Evolutionary conservation across 2,113 vertebrate species (phyloP).

Genomic region (Mus spicilegus): DNA sequence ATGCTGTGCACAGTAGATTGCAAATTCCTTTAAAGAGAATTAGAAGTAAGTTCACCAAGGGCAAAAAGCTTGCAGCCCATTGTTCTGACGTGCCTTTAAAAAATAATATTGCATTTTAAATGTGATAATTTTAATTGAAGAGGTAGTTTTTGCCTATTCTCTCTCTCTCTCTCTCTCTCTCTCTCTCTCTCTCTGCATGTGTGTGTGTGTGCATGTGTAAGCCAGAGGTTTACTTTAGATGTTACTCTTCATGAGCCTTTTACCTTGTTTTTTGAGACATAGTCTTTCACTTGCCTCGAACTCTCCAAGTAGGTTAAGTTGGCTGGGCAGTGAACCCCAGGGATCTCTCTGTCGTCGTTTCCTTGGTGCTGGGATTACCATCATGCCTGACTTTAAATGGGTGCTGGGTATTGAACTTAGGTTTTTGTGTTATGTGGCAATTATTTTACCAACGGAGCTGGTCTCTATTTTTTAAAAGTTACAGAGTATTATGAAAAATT

Average conservation of each 20-base stretch:
- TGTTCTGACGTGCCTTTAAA: constrained; percentile 35
- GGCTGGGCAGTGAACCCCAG: not conserved
- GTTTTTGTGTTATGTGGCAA: not conserved
- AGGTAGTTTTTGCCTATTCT: not conserved
- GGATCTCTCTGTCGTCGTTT: not conserved
- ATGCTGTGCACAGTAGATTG: not conserved
- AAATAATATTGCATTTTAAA: not conserved
- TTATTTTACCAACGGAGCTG: not conserved
- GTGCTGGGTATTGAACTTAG: not conserved
- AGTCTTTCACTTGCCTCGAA: not conserved
- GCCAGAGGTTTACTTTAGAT: not conserved
- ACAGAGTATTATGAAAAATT: not conserved
- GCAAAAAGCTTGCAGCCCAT: not conserved
- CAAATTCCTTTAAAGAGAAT: not conserved
- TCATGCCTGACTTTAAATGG: not conserved
- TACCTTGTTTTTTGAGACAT: not conserved
- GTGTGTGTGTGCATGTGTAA: not conserved
- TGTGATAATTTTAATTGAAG: constrained; percentile 13
- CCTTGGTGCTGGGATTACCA: not conserved
- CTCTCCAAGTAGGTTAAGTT: no score
- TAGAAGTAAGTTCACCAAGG: not conserved
- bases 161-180: no score
- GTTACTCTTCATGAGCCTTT: not conserved
- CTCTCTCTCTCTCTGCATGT: not conserved
- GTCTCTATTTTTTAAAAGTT: not conserved